These are phyloP conservation scores for Nymphalis polychloros DNA, from an alignment of 2,888 invertebrate species.

Conservation along the genomic window DNA sequence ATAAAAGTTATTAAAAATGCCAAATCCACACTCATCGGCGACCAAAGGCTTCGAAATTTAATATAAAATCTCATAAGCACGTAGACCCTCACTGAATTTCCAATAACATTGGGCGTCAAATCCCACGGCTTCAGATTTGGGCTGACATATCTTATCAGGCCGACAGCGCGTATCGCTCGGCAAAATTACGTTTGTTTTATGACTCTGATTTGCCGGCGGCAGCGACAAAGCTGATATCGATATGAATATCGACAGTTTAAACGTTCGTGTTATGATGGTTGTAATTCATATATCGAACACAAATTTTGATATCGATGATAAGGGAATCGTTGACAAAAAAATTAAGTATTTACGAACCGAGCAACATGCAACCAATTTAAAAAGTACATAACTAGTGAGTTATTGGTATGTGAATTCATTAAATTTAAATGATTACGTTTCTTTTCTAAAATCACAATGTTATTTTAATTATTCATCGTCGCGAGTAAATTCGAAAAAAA, in stretches of 20 bases:
- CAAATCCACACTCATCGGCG: conserved; percentile 17
- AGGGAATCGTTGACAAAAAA: conserved; percentile 57
- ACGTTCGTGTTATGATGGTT: conserved; percentile 75
- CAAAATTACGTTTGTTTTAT: conserved; percentile 81
- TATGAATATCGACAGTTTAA: conserved; percentile 67
- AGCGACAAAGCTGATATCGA: conserved; percentile 66
- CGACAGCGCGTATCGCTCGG: conserved; percentile 65
- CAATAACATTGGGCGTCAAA: conserved; percentile 67
- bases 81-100: conserved; percentile 48
- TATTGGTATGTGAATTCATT: too few relatives aligned
- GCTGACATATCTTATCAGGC: conserved; percentile 72
- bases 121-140: conserved; percentile 79
- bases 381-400: neutral
- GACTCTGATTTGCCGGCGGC: conserved; percentile 78
- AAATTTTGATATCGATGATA: conserved; percentile 72
- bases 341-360: neutral
- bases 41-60: conserved; percentile 25
- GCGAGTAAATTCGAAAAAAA: neutral
- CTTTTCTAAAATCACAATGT: too few relatives aligned
- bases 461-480: neutral
- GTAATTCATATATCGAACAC: conserved; percentile 81
- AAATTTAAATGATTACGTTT: too few relatives aligned
- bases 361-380: neutral
- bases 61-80: conserved; percentile 39
- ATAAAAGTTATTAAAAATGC: neutral